These are phyloP conservation scores for Pagetopsis macropterus DNA, from an alignment of 2,797 vertebrate species.

Conservation along the genomic window DNA sequence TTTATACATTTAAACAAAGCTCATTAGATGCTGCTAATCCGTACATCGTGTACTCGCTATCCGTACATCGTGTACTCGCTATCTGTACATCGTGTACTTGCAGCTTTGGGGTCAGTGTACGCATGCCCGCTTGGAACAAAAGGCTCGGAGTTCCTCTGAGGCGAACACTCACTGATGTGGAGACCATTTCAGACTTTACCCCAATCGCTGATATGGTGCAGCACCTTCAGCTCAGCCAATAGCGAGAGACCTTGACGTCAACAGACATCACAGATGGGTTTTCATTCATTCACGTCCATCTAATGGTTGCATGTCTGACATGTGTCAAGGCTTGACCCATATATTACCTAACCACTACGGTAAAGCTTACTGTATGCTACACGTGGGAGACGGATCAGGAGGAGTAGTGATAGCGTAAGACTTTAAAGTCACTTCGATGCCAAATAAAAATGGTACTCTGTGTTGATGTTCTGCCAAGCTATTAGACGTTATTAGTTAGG, in stretches of 20 bases:
- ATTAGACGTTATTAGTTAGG: not conserved
- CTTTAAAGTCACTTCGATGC: conserved; percentile 1
- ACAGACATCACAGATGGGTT: conserved; percentile 50
- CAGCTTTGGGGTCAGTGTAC: conserved; percentile 27
- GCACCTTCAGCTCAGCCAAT: conserved; percentile 51
- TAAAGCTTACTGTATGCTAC: conserved; percentile 5
- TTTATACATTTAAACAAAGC: not conserved
- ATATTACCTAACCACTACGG: conserved; percentile 49
- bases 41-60: conserved; percentile 51
- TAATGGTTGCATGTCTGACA: conserved; percentile 26
- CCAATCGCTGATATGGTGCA: conserved; percentile 38
- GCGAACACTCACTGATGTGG: conserved; percentile 19
- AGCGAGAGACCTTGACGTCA: not conserved
- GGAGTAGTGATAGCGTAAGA: not conserved
- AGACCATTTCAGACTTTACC: conserved; percentile 27
- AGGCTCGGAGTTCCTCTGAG: conserved; percentile 17
- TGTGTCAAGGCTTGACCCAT: conserved; percentile 56
- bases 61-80: conserved; percentile 53
- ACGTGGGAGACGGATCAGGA: not conserved
- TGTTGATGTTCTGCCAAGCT: not conserved
- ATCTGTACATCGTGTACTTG: not conserved
- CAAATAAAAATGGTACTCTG: conserved; percentile 1
- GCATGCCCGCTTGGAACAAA: conserved; percentile 62
- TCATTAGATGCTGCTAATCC: not conserved
- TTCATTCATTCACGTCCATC: conserved; percentile 53